These are phyloP conservation scores for Euproctis similis DNA, from an alignment of 2,888 invertebrate species.

Conservation along the genomic window DNA sequence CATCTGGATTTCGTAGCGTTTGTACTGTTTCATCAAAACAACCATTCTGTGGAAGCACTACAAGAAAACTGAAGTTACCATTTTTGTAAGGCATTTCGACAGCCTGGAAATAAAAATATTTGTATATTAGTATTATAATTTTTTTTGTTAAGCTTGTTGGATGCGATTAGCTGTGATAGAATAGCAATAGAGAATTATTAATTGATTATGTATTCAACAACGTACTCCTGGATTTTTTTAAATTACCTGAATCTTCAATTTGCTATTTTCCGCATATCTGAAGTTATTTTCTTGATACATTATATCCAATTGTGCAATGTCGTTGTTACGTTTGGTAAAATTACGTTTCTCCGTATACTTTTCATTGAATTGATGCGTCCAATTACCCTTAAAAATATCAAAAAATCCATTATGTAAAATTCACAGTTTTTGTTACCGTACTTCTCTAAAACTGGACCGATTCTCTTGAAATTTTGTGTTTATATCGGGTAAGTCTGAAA, in stretches of 20 bases:
- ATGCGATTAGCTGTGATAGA: too few species aligned
- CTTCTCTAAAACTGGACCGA: too few species aligned
- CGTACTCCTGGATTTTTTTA: too few species aligned
- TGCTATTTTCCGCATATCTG: slow-evolving; percentile 15
- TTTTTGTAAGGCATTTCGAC: slow-evolving; percentile 31
- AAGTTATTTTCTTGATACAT: slow-evolving; percentile 27
- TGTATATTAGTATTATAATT: too few species aligned
- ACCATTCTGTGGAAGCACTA: slow-evolving; percentile 25
- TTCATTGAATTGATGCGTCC: slow-evolving; percentile 23
- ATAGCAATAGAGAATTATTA: too few species aligned
- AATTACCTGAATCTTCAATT: slow-evolving; percentile 14
- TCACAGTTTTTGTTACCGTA: too few species aligned
- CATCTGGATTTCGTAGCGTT: slow-evolving; percentile 12
- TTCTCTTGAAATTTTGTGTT: too few species aligned
- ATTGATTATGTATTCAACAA: too few species aligned
- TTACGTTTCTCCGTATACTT: slow-evolving; percentile 16
- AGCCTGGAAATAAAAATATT: slow-evolving; percentile 28
- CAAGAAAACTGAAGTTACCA: slow-evolving; percentile 21
- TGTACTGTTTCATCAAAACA: slow-evolving; percentile 7
- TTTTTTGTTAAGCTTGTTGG: too few species aligned
- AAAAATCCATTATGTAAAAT: too few species aligned
- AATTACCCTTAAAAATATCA: slow-evolving; percentile 25
- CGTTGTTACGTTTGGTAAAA: slow-evolving; percentile 20
- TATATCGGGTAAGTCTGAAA: too few species aligned
- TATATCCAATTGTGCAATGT: slow-evolving; percentile 15